These are phyloP conservation scores for Strix aluco DNA, from an alignment of 2,113 vertebrate genomes.

Conservation along the genomic window DNA sequence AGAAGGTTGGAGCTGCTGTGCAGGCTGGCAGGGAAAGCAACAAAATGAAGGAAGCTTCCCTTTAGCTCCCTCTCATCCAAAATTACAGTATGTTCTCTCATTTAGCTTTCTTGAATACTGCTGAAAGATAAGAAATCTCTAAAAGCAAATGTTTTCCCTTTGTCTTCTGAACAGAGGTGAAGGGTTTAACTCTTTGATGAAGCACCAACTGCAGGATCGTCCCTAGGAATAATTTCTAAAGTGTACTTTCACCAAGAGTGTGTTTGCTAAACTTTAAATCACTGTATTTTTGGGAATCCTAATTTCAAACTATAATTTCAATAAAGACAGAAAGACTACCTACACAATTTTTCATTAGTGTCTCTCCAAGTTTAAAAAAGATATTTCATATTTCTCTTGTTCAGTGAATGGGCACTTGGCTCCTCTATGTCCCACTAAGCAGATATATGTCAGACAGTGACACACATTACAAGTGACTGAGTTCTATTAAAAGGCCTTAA, in stretches of 20 bases:
- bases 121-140: background rate
- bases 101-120: background rate
- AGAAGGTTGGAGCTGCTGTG: background rate
- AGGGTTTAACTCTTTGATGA: background rate
- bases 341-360: background rate
- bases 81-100: background rate
- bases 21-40: background rate
- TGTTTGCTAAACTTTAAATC: background rate
- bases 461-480: background rate
- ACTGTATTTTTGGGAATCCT: background rate
- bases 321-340: background rate
- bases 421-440: background rate
- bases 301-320: background rate
- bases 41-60: conserved; percentile 3
- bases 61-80: background rate
- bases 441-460: background rate
- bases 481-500: background rate
- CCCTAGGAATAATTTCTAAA: background rate
- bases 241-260: background rate
- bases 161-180: background rate
- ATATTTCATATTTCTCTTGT: background rate
- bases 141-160: background rate
- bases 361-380: background rate
- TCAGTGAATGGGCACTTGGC: background rate
- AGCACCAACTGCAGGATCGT: background rate